Evolutionary conservation across 2,113 vertebrate species (phyloP).

Genomic region (Piprites chloris): DNA sequence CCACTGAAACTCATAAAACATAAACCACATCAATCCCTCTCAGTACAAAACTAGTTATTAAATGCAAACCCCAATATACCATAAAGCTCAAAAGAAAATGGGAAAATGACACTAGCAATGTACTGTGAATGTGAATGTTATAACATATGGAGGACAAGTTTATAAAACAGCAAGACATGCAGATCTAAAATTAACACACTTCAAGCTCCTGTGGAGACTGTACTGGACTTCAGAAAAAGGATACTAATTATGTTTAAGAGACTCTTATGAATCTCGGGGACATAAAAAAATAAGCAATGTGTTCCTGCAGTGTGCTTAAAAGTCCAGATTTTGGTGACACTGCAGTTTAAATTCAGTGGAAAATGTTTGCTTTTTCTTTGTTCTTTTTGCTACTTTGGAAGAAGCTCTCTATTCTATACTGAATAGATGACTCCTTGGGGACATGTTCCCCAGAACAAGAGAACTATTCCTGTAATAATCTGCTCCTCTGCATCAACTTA

Average conservation of each 20-base stretch:
- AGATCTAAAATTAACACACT: slow-evolving; percentile 55
- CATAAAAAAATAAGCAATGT: not conserved
- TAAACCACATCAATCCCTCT: slow-evolving; percentile 40
- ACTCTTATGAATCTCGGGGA: not conserved
- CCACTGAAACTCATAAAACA: slow-evolving; percentile 54
- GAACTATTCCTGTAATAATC: not conserved
- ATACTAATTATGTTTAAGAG: slow-evolving; percentile 12
- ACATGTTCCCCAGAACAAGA: not conserved
- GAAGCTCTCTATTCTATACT: not conserved
- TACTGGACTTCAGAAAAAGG: slow-evolving; percentile 33
- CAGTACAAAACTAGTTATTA: slow-evolving; percentile 47
- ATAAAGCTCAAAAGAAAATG: slow-evolving; percentile 53
- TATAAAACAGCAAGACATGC: slow-evolving; percentile 44
- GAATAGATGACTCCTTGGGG: not conserved
- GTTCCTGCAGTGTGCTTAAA: not conserved
- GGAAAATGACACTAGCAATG: slow-evolving; percentile 31
- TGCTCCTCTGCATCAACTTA: not conserved
- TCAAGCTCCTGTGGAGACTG: slow-evolving; percentile 2
- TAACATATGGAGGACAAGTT: slow-evolving; percentile 35
- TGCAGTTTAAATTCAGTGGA: not conserved
- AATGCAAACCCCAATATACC: slow-evolving; percentile 39
- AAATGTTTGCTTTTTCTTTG: not conserved
- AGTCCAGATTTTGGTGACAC: not conserved
- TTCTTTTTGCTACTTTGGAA: not conserved
- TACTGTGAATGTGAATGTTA: slow-evolving; percentile 45